A percentile compares a stretch with the other conserved stretches of the same genome.
Conservation (phyloP, 2,797 vertebrate genomes). For the Hydrophis major region DNA sequence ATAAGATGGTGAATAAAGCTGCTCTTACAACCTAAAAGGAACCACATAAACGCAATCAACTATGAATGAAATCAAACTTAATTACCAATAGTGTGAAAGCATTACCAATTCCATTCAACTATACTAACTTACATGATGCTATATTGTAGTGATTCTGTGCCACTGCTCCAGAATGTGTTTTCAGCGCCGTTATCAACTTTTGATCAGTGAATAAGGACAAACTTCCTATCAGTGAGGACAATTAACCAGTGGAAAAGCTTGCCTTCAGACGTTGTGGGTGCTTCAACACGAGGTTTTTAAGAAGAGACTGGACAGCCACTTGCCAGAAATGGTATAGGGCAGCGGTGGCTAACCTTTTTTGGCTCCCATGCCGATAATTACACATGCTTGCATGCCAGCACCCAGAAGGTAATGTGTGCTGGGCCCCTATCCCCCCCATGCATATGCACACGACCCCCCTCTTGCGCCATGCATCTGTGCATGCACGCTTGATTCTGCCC, state of each 20-base stretch:
- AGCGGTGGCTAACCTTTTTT: too few species aligned
- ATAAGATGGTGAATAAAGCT: constrained; percentile 19
- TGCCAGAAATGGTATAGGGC: background rate
- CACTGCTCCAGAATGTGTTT: background rate
- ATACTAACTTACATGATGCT: background rate
- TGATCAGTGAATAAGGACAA: background rate
- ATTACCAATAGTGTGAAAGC: constrained; percentile 38
- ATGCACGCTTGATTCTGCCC: too few species aligned
- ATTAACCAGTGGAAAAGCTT: background rate
- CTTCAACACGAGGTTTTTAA: background rate
- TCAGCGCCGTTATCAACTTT: background rate
- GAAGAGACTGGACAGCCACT: background rate
- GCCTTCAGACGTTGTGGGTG: background rate
- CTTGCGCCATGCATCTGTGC: too few species aligned
- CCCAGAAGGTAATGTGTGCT: too few species aligned
- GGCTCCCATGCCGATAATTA: too few species aligned
- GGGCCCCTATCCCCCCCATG: too few species aligned
- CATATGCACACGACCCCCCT: too few species aligned
- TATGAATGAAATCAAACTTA: constrained; percentile 25
- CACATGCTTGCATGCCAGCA: too few species aligned
- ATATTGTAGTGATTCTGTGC: background rate
- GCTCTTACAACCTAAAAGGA: constrained; percentile 23
- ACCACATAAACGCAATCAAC: constrained; percentile 30
- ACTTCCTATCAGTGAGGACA: background rate
- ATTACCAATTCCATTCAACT: background rate